These are phyloP conservation scores for Etheostoma spectabile DNA, from an alignment of 2,113 vertebrate genomes.

Conservation along the genomic window DNA sequence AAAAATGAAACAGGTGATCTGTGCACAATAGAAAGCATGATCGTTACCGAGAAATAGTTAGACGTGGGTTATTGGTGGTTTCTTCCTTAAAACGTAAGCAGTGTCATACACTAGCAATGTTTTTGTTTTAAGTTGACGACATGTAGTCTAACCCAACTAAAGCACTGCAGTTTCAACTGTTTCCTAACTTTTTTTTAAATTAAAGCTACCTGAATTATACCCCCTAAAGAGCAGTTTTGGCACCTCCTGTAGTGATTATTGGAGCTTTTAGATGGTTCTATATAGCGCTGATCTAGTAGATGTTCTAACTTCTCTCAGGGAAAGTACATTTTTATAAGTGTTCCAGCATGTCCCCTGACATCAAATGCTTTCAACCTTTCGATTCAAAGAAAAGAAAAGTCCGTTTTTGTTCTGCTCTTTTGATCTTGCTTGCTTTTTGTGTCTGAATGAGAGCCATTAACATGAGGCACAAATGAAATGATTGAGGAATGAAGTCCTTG, in stretches of 20 bases:
- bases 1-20: neutral
- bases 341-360: neutral
- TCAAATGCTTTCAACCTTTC: neutral
- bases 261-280: neutral
- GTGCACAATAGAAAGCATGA: neutral
- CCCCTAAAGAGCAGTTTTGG: neutral
- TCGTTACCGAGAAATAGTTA: neutral
- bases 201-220: too few species aligned
- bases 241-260: neutral
- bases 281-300: neutral
- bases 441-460: neutral
- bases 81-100: neutral
- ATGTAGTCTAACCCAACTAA: neutral
- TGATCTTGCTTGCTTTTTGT: neutral
- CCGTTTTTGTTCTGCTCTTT: neutral
- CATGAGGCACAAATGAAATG: neutral
- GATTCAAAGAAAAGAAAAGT: neutral
- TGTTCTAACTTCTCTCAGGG: neutral
- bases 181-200: neutral
- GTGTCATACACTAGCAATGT: neutral
- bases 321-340: neutral
- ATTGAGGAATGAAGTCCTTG: neutral
- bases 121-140: neutral
- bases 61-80: constrained; percentile 1
- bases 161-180: neutral